Conservation (phyloP, 1,140 invertebrate species). For the Anoplolepis gracilipes region DNA sequence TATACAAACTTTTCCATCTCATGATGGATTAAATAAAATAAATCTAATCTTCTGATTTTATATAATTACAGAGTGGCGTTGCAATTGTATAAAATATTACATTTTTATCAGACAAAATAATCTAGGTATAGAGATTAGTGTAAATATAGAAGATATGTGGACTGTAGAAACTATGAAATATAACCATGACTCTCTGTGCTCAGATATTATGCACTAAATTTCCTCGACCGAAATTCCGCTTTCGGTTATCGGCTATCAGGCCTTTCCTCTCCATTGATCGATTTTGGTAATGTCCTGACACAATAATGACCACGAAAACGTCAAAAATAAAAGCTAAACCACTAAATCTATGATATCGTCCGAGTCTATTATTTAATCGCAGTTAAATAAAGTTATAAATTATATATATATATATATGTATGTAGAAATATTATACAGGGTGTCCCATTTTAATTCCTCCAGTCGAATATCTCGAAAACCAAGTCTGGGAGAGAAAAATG, state of each 20-base stretch:
- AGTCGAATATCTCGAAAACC: no score
- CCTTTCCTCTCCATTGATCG: conserved; percentile 64
- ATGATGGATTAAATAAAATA: not conserved
- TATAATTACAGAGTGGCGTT: not conserved
- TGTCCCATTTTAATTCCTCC: no score
- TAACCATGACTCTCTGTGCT: conserved; percentile 8
- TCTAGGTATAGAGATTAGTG: not conserved
- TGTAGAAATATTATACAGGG: no score
- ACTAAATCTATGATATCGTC: not conserved
- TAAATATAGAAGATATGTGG: conserved; percentile 26
- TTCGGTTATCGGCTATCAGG: conserved; percentile 51
- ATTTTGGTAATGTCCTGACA: conserved; percentile 56
- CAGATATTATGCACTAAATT: conserved; percentile 57
- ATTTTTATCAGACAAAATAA: conserved; percentile 24
- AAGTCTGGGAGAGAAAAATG: no score
- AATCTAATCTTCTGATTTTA: not conserved
- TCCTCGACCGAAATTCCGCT: conserved; percentile 40
- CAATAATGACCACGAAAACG: conserved; percentile 37
- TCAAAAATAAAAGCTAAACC: not conserved
- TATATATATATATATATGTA: no score
- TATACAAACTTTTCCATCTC: not conserved
- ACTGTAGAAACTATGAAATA: conserved; percentile 34
- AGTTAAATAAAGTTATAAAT: not conserved
- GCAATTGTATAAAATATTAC: not conserved
- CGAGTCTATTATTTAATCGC: not conserved